phyloP scores from a whole-genome alignment of 23 tunicate species.

The Pegea sp. region DNA sequence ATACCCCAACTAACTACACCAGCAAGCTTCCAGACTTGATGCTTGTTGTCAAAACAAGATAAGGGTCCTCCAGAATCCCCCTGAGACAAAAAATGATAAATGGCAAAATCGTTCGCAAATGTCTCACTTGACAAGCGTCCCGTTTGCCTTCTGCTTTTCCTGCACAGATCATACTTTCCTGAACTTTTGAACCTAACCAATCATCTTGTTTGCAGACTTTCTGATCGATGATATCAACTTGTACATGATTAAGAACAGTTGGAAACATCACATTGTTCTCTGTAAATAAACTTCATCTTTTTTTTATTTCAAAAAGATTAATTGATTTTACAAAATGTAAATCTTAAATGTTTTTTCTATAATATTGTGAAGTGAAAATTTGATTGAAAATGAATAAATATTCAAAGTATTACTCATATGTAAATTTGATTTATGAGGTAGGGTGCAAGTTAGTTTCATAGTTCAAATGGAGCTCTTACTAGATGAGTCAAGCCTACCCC shows the following conservation, averaged over 20 bases:
- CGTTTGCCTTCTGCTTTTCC: slow-evolving; percentile 44
- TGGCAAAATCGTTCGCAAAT: background rate
- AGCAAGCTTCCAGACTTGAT: slow-evolving; percentile 18
- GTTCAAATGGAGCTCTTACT: slow-evolving; percentile 12
- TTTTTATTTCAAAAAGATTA: too few relatives aligned
- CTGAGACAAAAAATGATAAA: slow-evolving; percentile 2
- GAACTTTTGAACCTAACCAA: slow-evolving; percentile 21
- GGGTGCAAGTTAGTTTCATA: background rate
- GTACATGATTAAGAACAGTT: slow-evolving; percentile 40
- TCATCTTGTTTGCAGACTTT: slow-evolving; percentile 20
- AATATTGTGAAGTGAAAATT: too few relatives aligned
- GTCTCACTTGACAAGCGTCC: slow-evolving; percentile 64
- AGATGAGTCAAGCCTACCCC: slow-evolving; percentile 27
- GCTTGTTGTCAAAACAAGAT: slow-evolving; percentile 15
- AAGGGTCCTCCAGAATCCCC: slow-evolving; percentile 95
- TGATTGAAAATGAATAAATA: too few relatives aligned
- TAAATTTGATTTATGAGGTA: too few relatives aligned
- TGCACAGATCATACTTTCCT: slow-evolving; percentile 66
- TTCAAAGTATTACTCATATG: too few relatives aligned
- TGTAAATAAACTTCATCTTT: too few relatives aligned
- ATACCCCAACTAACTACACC: slow-evolving; percentile 65
- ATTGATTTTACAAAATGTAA: too few relatives aligned
- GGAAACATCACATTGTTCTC: slow-evolving; percentile 7
- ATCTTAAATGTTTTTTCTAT: too few relatives aligned
- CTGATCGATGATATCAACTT: slow-evolving; percentile 35